A percentile compares a stretch with the other conserved stretches of the same genome.
These are phyloP conservation scores for Mus pahari DNA, from an alignment of 2,113 vertebrate species.

Conservation along the genomic window DNA sequence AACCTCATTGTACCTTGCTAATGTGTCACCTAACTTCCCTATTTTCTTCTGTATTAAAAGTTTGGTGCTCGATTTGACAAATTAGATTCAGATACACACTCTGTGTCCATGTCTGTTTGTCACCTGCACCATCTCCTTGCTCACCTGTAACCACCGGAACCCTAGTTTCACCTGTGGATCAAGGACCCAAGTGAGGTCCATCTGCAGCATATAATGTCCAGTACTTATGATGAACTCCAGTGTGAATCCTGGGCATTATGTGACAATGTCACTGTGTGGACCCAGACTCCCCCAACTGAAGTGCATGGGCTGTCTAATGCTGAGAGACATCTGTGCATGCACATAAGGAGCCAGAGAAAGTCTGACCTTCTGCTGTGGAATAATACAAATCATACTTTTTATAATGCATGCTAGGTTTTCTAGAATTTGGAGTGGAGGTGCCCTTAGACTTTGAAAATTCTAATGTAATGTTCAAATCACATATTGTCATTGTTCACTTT, in stretches of 20 bases:
- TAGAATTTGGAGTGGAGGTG: not conserved
- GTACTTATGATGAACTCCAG: not conserved
- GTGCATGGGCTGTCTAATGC: not conserved
- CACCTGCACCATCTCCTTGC: too few species aligned
- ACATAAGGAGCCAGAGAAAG: not conserved
- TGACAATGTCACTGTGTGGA: not conserved
- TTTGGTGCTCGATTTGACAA: too few species aligned
- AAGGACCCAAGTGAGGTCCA: too few species aligned
- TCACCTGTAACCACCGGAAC: too few species aligned
- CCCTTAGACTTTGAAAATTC: not conserved
- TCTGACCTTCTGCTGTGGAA: not conserved
- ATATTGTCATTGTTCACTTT: not conserved
- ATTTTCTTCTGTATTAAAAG: too few species aligned
- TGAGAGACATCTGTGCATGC: not conserved
- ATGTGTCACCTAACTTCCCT: too few species aligned
- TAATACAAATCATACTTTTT: not conserved
- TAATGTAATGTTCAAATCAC: not conserved
- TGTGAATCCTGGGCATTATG: not conserved
- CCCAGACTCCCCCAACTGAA: accelerated
- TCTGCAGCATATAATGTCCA: not conserved
- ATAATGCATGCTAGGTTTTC: not conserved
- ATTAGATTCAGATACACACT: too few species aligned
- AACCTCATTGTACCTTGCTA: too few species aligned
- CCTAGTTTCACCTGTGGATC: too few species aligned
- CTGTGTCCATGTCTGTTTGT: too few species aligned